phyloP scores from a whole-genome alignment of 2,888 invertebrate species.

The Metacarcinus magister region DNA sequence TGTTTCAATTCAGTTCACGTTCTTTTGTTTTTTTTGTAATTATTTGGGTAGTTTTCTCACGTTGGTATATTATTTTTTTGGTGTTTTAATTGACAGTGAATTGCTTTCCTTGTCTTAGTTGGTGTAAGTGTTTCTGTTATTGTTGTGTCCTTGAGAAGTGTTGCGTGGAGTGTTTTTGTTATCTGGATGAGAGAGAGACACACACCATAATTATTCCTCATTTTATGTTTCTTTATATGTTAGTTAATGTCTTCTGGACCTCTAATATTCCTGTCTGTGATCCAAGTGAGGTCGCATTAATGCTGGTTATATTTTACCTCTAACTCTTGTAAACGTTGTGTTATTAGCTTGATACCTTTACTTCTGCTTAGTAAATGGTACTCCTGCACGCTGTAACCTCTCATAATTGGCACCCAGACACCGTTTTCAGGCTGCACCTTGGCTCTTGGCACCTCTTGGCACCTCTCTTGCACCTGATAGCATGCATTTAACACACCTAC shows the following conservation, averaged over 20 bases:
- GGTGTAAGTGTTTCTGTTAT: neutral
- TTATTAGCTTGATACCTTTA: neutral
- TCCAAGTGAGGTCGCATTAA: neutral
- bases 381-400: neutral
- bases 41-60: neutral
- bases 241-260: slow-evolving; percentile 8
- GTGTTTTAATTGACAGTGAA: neutral
- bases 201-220: neutral
- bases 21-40: neutral
- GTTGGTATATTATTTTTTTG: neutral
- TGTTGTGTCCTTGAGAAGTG: neutral
- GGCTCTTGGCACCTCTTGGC: too few relatives aligned
- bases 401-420: neutral
- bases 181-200: neutral
- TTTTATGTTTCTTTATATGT: neutral
- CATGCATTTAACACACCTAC: too few relatives aligned
- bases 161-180: neutral
- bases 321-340: neutral
- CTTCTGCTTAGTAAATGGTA: neutral
- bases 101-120: neutral
- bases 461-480: too few relatives aligned
- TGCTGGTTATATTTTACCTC: neutral
- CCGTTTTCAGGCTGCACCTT: neutral
- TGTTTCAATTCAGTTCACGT: neutral
- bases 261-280: slow-evolving; percentile 11